Conservation (phyloP, 2,888 invertebrate genomes). For the Tenthredo amoena region DNA sequence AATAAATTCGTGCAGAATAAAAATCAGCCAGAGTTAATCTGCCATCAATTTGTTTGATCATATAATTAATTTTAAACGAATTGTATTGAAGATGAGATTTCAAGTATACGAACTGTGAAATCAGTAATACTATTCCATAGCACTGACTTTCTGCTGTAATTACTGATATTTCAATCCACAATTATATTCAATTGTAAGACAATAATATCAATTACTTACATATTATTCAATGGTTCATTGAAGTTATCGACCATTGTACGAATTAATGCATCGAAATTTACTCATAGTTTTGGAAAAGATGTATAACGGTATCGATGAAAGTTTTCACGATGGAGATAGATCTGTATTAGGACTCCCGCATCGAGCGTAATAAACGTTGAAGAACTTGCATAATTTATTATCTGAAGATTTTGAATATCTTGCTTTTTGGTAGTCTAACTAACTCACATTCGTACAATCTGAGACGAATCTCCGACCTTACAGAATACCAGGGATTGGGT, state of each 20-base stretch:
- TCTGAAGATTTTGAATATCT: not conserved
- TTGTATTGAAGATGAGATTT: not conserved
- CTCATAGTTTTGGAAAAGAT: no score
- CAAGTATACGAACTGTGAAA: not conserved
- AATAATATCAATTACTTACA: not conserved
- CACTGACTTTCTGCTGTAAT: not conserved
- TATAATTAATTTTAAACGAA: not conserved
- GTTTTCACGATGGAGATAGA: not conserved
- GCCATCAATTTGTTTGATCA: not conserved
- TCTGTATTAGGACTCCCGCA: no score
- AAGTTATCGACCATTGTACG: no score
- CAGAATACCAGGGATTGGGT: constrained; percentile 86
- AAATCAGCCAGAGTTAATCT: not conserved
- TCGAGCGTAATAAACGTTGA: not conserved
- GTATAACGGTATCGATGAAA: no score
- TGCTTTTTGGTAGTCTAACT: not conserved
- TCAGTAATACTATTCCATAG: not conserved
- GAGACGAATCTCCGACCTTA: constrained; percentile 69
- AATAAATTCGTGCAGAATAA: no score
- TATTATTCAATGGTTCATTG: not conserved
- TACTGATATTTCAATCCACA: not conserved
- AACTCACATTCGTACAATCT: not conserved
- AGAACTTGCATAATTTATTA: not conserved
- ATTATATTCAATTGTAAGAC: not conserved
- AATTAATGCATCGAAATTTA: no score